Evolutionary conservation across 1,140 invertebrate genomes (phyloP), one percentile per base, ranked within the genome.

Genomic region (Liolophura sinensis): DNA sequence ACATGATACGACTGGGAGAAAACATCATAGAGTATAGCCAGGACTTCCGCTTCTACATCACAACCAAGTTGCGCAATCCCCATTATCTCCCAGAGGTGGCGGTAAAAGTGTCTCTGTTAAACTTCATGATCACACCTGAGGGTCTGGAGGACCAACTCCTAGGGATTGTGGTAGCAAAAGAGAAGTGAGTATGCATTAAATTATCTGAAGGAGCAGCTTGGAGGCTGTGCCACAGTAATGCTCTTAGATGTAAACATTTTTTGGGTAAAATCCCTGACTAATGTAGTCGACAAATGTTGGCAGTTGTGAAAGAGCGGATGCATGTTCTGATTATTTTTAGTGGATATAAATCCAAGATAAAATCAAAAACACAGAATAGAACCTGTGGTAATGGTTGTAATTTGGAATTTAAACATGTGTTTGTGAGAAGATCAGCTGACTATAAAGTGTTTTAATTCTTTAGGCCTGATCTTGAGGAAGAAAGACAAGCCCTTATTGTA

Each of bases 41-140:
- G 55, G 82, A 85, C 62, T 85, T 85, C 71, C 62, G 80, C 7
- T 82, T 85, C 64, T 85, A 85, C 72, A 84, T 85, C 70, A 85
- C 84, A 56, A 84, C 83, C 16, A 85, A 85, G 68, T 72, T 85
- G 57, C 73, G 83, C 12, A 85, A 85, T 69, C 84, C 84, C 9
- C 84, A 85, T 68, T 85, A 83, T 67, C 73, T 84, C 27, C 83
- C 83, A 0, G 85, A 86, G 69, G 78, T 85, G 7, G 82, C 85
- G n/a, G 81, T 78, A 57, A 86, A 86, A 69, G 85, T 86, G 16
- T 84, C 79, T 0, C 75, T 86, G 18, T 73, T 86, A 11, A 86
- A 86, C 72, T 86, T 86, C 73, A 86, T 86, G 85, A 85, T 85
- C 54, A 85, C 85, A 6, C 81, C 81, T 12, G 84, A 86, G 70